Conservation (phyloP, 2,797 vertebrate genomes). For the Danio albolineatus region DNA sequence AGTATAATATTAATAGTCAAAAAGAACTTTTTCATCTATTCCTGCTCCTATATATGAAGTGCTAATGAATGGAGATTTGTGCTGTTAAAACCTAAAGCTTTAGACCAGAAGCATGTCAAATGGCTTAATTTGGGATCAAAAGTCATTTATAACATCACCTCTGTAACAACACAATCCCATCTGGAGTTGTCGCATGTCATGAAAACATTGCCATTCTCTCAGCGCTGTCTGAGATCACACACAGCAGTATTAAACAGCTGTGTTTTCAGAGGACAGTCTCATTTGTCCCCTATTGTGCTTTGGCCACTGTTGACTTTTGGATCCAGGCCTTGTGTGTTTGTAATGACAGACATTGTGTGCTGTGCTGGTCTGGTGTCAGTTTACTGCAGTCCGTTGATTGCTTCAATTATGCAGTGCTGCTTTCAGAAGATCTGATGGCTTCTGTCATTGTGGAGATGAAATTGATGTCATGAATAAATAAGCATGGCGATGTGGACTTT, state of each 20-base stretch:
- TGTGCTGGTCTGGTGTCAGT: constrained; percentile 52
- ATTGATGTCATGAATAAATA: constrained; percentile 54
- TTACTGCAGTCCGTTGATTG: constrained; percentile 64
- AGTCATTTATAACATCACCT: neutral
- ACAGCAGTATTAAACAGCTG: constrained; percentile 9
- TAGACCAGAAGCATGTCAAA: neutral
- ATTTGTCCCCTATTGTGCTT: constrained; percentile 2
- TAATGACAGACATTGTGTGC: constrained; percentile 27
- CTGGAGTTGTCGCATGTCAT: neutral
- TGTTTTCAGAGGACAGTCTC: neutral
- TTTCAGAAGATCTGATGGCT: constrained; percentile 46
- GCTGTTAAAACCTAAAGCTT: neutral
- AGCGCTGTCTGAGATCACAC: neutral
- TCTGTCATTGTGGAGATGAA: constrained; percentile 28
- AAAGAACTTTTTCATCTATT: too few species aligned
- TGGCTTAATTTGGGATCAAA: neutral
- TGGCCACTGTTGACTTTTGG: constrained; percentile 33
- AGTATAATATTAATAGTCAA: too few species aligned
- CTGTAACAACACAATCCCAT: neutral
- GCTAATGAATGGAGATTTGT: neutral
- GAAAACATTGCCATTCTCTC: constrained; percentile 6
- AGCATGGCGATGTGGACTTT: constrained; percentile 35
- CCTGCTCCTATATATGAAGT: neutral
- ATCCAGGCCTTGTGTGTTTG: constrained; percentile 27
- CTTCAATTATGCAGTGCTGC: constrained; percentile 72